Percentiles rank a stretch among this genome's conserved stretches.
phyloP scores from a whole-genome alignment of 2,888 invertebrate species.

The Eilema griseolum region DNA sequence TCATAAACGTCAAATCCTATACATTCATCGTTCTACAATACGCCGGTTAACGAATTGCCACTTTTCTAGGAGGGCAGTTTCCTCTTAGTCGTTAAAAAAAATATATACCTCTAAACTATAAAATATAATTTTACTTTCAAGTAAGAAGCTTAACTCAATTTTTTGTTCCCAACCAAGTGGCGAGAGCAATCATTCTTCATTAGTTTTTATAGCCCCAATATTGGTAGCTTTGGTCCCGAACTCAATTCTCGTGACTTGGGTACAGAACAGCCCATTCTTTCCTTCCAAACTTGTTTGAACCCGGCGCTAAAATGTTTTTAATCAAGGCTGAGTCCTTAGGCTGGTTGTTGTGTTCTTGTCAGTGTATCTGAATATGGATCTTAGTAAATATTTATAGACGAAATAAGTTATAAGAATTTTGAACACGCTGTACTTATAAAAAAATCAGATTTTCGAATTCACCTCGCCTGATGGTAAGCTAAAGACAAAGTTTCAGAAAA shows the following conservation, averaged over 20 bases:
- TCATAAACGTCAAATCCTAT: too few relatives aligned
- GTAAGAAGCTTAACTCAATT: conserved; percentile 1
- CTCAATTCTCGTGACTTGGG: conserved; percentile 21
- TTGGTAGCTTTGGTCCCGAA: conserved; percentile 11
- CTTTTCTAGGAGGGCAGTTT: too few relatives aligned
- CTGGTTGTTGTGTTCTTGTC: neutral
- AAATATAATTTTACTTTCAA: neutral
- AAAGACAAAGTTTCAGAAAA: too few relatives aligned
- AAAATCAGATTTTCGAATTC: neutral
- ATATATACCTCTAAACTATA: neutral
- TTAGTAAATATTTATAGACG: neutral
- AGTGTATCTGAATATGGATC: neutral
- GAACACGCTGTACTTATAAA: neutral
- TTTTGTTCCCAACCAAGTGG: conserved; percentile 14
- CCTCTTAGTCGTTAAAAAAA: too few relatives aligned
- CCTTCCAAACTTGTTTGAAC: neutral
- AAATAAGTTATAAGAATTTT: neutral
- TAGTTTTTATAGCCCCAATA: conserved; percentile 20
- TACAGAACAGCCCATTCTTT: conserved; percentile 16
- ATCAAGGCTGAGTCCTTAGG: conserved; percentile 6
- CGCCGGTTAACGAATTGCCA: too few relatives aligned
- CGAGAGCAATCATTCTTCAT: conserved; percentile 23
- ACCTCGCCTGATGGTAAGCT: too few relatives aligned
- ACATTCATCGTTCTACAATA: too few relatives aligned
- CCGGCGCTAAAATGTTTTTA: conserved; percentile 6